Base-by-base conservation (phyloP, 2,113 vertebrate genomes). In the Callorhinus ursinus region DNA sequence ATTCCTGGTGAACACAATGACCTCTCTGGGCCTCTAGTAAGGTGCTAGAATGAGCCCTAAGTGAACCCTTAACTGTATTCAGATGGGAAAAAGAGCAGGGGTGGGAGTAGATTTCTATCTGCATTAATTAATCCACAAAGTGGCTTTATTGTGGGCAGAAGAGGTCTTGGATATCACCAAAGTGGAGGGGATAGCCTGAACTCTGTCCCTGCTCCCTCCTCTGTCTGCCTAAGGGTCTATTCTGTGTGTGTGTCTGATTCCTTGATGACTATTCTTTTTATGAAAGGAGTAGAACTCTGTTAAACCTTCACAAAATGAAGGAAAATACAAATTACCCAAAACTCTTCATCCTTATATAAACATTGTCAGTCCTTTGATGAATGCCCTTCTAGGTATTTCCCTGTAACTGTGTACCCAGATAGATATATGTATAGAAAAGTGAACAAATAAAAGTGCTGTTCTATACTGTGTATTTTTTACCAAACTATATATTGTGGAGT, bases 401-500 rank as follows among this genome's bases (percentile, higher is more conserved):
- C 74, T 93, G 57, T 88, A 71, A 57, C 81, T 88, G 13, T 84
- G 53, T 83, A 76, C 33, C 53, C 42, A 95, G 39, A 90, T 74
- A 84, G 31, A 92, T 80, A 81, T 19, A 95, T 97, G 22, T 97
- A 81, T 69, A 91, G 26, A 69, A 88, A 88, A 59, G 65, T 96
- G 82, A 83, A 93, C 59, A 86, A 61, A 92, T 93, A 13, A 59
- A 94, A 82, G 39, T 92, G 65, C 31, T 97, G 3, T 91, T 95
- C 55, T 90, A 88, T 88, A 82, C 3, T 92, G 39, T 97, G 82
- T 87, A 92, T 79, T 94, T 97, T 97, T 95, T 42, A 93, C 42
- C 88, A 84, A 83, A 76, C 26, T 79, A 33, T 86, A 92, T 96
- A 36, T 88, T 89, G 80, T 95, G 55, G 49, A 57, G 28, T 86